Conservation (phyloP, 2,888 invertebrate species). For the Julus scandinavius region DNA sequence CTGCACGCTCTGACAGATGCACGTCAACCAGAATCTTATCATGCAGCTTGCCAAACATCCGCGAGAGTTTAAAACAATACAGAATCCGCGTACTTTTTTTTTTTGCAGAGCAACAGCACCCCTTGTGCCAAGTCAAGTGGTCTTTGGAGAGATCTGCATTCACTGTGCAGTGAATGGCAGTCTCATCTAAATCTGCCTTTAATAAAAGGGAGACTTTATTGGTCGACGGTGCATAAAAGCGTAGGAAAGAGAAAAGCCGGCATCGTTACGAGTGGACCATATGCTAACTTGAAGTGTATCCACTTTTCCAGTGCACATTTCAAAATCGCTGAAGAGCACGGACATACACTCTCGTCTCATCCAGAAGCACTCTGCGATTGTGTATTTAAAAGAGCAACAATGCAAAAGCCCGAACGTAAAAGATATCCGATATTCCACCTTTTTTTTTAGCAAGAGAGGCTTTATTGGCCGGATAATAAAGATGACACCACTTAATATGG, state of each 20-base stretch:
- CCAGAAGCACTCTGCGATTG: background rate
- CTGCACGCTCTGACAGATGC: background rate
- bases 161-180: background rate
- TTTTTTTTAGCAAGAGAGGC: background rate
- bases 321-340: constrained; percentile 45
- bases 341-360: constrained; percentile 36
- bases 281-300: constrained; percentile 41
- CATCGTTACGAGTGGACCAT: constrained; percentile 20
- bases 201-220: constrained; percentile 24
- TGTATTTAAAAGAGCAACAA: background rate
- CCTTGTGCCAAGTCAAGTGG: background rate
- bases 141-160: background rate
- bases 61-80: constrained; percentile 20
- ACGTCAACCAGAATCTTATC: background rate
- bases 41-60: background rate
- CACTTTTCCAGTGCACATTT: background rate
- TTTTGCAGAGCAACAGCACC: background rate
- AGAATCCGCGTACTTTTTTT: background rate
- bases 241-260: background rate
- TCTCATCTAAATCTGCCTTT: constrained; percentile 19
- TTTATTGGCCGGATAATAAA: background rate
- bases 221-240: constrained; percentile 16
- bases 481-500: constrained; percentile 28
- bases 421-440: background rate
- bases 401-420: background rate